These are phyloP conservation scores for Vultur gryphus DNA, from an alignment of 2,797 vertebrate genomes.

Conservation along the genomic window DNA sequence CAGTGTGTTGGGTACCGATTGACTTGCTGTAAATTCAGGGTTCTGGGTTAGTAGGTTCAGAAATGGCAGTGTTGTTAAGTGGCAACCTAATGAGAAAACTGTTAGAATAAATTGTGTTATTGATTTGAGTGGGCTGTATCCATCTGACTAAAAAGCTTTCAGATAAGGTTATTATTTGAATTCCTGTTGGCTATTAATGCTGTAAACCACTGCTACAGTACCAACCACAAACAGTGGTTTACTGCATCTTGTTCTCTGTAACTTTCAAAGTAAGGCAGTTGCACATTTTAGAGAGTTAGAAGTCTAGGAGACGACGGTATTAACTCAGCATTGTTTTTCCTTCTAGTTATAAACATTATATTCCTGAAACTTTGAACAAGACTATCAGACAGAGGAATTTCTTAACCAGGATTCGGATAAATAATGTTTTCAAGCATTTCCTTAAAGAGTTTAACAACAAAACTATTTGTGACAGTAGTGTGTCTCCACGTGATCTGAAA, in stretches of 20 bases:
- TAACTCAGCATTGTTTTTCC: neutral
- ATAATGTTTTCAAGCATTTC: constrained; percentile 97
- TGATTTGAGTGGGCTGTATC: neutral
- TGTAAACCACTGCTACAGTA: neutral
- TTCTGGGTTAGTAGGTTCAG: neutral
- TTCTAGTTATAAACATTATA: constrained; percentile 90
- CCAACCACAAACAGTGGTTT: neutral
- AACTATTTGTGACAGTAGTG: constrained; percentile 89
- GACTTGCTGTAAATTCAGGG: neutral
- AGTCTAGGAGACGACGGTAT: neutral
- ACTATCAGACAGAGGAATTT: constrained; percentile 93
- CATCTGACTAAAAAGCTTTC: neutral
- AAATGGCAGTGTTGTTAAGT: neutral
- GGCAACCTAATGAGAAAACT: neutral
- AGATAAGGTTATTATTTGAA: neutral
- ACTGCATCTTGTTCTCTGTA: neutral
- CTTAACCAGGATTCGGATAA: constrained; percentile 92
- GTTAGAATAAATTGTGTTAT: neutral
- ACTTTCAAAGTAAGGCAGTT: neutral
- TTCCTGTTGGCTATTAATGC: neutral
- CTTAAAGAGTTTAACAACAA: constrained; percentile 93
- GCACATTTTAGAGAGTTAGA: neutral
- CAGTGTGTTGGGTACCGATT: neutral
- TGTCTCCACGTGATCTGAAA: constrained; percentile 90
- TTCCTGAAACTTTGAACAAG: constrained; percentile 89